Conservation (phyloP, 2,113 vertebrate genomes). For the Accipiter virgatus region DNA sequence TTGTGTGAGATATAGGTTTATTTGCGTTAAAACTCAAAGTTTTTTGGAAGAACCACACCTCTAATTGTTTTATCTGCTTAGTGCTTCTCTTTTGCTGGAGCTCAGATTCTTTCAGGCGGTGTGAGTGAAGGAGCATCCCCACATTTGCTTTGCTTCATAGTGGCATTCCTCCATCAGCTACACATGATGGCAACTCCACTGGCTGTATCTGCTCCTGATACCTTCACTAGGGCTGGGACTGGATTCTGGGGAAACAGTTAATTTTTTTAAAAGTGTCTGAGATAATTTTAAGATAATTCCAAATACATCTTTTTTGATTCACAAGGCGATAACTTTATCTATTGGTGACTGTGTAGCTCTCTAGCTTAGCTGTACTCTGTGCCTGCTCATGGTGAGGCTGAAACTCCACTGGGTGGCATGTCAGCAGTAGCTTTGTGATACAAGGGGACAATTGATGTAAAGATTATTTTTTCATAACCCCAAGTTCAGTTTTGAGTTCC, state of each 20-base stretch:
- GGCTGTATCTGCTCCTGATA: not conserved
- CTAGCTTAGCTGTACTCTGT: not conserved
- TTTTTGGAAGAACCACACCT: not conserved
- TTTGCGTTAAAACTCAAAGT: too few relatives aligned
- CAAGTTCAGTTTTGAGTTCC: too few relatives aligned
- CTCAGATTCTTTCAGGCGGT: rapidly evolving
- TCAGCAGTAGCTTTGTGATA: not conserved
- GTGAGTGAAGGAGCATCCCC: not conserved
- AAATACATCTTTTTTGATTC: not conserved
- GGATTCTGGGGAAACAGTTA: not conserved
- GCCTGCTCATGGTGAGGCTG: rapidly evolving
- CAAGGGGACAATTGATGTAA: rapidly evolving
- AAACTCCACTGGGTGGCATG: not conserved
- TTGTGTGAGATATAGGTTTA: not conserved
- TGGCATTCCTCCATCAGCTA: not conserved
- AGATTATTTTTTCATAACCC: not conserved
- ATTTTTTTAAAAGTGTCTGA: not conserved
- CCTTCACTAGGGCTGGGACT: not conserved
- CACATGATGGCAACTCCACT: rapidly evolving
- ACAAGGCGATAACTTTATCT: not conserved
- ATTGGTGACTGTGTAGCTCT: not conserved
- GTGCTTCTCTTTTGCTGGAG: not conserved
- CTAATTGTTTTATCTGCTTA: not conserved
- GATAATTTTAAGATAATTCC: not conserved
- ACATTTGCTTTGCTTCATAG: not conserved